Evolutionary conservation across 1,140 invertebrate species (phyloP), one percentile per base, ranked within the genome.

Genomic region (Coelopa frigida): DNA sequence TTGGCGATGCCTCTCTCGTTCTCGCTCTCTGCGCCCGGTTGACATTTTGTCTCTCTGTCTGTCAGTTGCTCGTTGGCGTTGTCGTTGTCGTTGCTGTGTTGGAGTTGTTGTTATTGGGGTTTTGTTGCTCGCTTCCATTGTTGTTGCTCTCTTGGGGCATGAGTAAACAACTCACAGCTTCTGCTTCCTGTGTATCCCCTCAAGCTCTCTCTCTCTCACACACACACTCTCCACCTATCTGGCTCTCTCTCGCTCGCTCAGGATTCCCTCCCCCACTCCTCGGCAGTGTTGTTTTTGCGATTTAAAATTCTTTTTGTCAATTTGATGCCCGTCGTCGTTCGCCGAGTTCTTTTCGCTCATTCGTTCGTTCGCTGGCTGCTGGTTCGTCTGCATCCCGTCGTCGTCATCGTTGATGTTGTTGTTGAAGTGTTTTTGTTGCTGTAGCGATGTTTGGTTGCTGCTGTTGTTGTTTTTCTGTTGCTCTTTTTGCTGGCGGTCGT

Each of bases 251-350:
- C n/a, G n/a, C n/a, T n/a, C n/a, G n/a, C n/a, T n/a, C n/a, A n/a
- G n/a, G n/a, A n/a, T n/a, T n/a, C n/a, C 21, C 17, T n/a, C 12
- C 23, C 8, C 18, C 12, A 10, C 5, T 14, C 4, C 3, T 17
- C 42, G 11, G 4, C 29, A 8, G n/a, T n/a, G n/a, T n/a, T n/a
- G 12, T 11, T 35, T 18, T 33, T 44, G 5, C 24, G 18, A 29
- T 44, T 44, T 29, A 29, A 44, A 33, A 44, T 44, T 44, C 29
- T 27, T 44, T 44, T 44, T 44, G 42, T 44, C 42, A 44, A 44
- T 44, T 32, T 44, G 42, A 44, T 44, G 26, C 20, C 24, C 42
- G 42, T 18, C 29, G 29, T n/a, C 18, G 12, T 20, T 29, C 27
- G n/a, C 7, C n/a, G 7, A 8, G n/a, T 8, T 29, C 40, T 42